phyloP scores from a whole-genome alignment of 2,113 vertebrate species.

The Phrynosoma platyrhinos region DNA sequence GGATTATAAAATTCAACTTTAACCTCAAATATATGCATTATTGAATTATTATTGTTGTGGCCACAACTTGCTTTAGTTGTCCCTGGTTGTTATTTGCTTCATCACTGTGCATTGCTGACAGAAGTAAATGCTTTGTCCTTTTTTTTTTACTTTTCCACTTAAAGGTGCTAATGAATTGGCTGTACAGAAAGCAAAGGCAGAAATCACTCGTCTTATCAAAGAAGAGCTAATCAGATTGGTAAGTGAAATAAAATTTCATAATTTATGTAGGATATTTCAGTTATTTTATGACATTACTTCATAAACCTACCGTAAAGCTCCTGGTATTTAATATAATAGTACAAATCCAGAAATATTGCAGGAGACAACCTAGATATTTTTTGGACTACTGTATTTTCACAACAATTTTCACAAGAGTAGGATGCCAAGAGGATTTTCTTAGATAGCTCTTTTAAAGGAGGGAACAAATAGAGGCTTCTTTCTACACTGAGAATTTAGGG shows the following conservation, averaged over 20 bases:
- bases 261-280: neutral
- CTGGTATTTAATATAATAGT: neutral
- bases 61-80: neutral
- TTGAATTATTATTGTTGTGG: neutral
- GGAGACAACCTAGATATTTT: neutral
- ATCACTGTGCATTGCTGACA: conserved; percentile 1
- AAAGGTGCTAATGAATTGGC: conserved; percentile 97
- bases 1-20: neutral
- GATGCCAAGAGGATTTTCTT: neutral
- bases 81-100: neutral
- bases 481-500: neutral
- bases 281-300: neutral
- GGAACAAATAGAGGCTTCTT: neutral
- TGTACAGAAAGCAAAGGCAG: conserved; percentile 98
- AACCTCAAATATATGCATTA: neutral
- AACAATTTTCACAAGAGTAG: conserved; percentile 33
- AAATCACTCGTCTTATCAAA: conserved; percentile 98
- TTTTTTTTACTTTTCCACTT: conserved; percentile 11
- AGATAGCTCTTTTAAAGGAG: neutral
- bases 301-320: too few species aligned
- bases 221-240: conserved; percentile 98
- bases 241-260: conserved; percentile 67
- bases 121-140: conserved; percentile 13
- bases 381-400: neutral
- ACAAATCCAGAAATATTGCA: conserved; percentile 12